phyloP scores from a whole-genome alignment of 2,113 vertebrate genomes.

The Paralichthys olivaceus region DNA sequence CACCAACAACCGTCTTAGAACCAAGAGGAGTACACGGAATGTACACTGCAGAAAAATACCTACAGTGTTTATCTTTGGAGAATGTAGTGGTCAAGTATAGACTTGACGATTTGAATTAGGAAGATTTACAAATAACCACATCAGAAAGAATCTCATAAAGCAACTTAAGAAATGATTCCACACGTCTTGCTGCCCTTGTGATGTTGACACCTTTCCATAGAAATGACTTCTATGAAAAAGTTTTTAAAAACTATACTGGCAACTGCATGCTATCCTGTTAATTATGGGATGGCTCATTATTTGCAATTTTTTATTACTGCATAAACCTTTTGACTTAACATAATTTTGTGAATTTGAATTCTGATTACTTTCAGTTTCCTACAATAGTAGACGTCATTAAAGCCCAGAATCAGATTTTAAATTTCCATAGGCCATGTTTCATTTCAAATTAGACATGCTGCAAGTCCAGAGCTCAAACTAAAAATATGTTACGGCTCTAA shows the following conservation, averaged over 20 bases:
- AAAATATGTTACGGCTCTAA: neutral
- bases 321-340: no score
- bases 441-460: slow-evolving; percentile 3
- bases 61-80: neutral
- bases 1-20: neutral
- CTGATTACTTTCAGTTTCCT: neutral
- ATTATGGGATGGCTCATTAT: no score
- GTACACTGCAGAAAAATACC: neutral
- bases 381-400: neutral
- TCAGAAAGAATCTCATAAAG: neutral
- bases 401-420: neutral
- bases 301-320: no score
- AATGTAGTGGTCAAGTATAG: neutral
- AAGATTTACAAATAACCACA: neutral
- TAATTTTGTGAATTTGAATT: no score
- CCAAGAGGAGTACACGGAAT: neutral
- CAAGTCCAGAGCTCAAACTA: neutral
- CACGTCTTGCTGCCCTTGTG: neutral
- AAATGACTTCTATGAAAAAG: no score
- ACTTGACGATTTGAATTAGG: neutral
- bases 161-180: neutral
- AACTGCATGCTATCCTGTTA: no score
- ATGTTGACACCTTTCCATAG: neutral
- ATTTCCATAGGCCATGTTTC: neutral
- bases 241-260: no score